Base-by-base conservation (phyloP, 30 jellyfish, hydroid and myxozoan genomes). In the Hydractinia symbiolongicarpus region DNA sequence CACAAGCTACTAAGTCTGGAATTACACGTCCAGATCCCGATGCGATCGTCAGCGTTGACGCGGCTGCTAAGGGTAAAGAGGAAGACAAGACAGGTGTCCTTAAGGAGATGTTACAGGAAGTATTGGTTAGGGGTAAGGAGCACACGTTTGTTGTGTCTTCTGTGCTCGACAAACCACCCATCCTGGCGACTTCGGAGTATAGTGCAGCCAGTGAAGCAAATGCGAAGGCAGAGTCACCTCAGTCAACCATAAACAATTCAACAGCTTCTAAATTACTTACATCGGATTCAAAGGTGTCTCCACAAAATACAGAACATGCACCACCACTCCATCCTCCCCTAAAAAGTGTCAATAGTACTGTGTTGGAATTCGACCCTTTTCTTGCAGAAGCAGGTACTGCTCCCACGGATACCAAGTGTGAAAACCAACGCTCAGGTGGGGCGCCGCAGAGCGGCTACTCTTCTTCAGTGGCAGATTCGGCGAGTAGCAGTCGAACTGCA, bases 341-440 rank as follows among this genome's bases (percentile, higher is more conserved):
- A 74, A 16, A 16, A 8, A 55, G 7, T 5, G 57, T 21, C 7
- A 77, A 54, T 76, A 77, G 85, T 56, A 54, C 85, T 1, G 78
- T 77, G 13, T 49, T 77, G 78, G 85, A 77, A 60, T 77, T 77
- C 60, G 85, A 77, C 54, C 85, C 85, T 5, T n/a, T 72, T 19
- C 55, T 77, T 52, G 73, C 82, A 30, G 61, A 21, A 19, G 81
- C 53, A 13, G 10, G 16, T 17, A 9, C 80, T 50, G 9, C 80
- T 7, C 1, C 67, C 9, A 71, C 80, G 13, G 80, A 20, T 15
- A 50, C 80, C 50, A n/a, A 44, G 19, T 13, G 52, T n/a, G 54
- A 30, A 50, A 15, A 20, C 54, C 40, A 30, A 5, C 19, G 11
- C 11, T 67, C 78, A 1, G 17, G 5, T 8, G 80, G 61, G 51